Base-by-base conservation (phyloP, 1,140 invertebrate species). In the Anastatus disparis region DNA sequence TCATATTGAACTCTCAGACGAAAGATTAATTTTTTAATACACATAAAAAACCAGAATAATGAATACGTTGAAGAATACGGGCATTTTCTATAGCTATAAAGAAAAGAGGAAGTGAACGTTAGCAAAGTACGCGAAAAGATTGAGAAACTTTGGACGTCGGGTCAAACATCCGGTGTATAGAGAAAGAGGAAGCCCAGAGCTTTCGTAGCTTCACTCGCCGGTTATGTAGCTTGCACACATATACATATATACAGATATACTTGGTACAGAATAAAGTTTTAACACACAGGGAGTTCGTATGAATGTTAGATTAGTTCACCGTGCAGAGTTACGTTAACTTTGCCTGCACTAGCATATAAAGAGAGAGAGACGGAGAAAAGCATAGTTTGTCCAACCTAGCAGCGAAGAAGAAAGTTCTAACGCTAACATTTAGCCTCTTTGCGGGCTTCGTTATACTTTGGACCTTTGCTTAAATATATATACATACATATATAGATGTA, bases 251-350 rank as follows among this genome's bases (percentile, higher is more conserved):
- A n/a, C n/a, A n/a, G n/a, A n/a, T n/a, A n/a, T n/a, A n/a, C 27
- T n/a, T 22, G 46, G 26, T 44, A 29, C 53, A 48, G 2, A 27
- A 55, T 52, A 38, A 56, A 73, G 74, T 66, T 75, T 67, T 56
- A 61, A 22, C 55, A 50, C 55, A 35, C 53, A 48, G 64, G 69
- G 74, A 77, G 74, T 72, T 81, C 74, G 61, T 74, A 80, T 75
- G 76, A 82, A 79, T 81, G 81, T 82, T 82, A 81, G 78, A 82
- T 83, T 82, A 83, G 81, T 82, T 83, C 75, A 77, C 75, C 74
- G 70, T 53, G 62, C 78, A 71, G 76, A 82, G 79, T 82, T 81
- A 78, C 76, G 74, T 77, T 77, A 82, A 80, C 77, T 77, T 78
- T 79, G 77, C 77, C 76, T 79, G 76, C 78, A 82, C 76, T 73